Conservation (phyloP, 2,113 vertebrate genomes). For the Marmota monax region DNA sequence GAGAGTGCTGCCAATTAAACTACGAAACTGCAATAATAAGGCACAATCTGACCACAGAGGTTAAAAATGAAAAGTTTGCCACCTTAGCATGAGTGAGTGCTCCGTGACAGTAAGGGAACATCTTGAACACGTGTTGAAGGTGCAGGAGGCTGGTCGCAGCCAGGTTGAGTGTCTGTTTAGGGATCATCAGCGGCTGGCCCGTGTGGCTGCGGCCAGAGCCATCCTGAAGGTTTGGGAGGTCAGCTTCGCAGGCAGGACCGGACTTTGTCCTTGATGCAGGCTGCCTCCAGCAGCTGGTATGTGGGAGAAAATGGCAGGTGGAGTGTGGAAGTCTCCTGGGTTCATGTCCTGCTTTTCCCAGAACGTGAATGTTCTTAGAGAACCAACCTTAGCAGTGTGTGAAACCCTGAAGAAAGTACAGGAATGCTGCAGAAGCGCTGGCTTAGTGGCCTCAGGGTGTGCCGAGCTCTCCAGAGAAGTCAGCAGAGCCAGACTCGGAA, state of each 20-base stretch:
- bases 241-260: rapidly evolving
- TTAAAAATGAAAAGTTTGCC: neutral
- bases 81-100: neutral
- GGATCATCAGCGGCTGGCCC: rapidly evolving
- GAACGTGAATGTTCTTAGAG: neutral
- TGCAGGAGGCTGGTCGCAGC: neutral
- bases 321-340: neutral
- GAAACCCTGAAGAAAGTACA: neutral
- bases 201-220: rapidly evolving
- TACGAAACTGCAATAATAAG: neutral
- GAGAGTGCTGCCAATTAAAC: neutral
- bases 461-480: too few relatives aligned
- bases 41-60: neutral
- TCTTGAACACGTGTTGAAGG: neutral
- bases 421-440: rapidly evolving
- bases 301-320: neutral
- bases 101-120: too few relatives aligned
- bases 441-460: neutral
- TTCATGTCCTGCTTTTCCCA: neutral
- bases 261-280: rapidly evolving
- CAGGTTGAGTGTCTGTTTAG: rapidly evolving
- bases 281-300: too few relatives aligned
- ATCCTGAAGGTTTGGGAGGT: rapidly evolving
- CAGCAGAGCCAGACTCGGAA: too few relatives aligned
- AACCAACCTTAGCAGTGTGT: neutral